These are phyloP conservation scores for Epizoanthus rinbou DNA, from an alignment of 92 coral and sea anemone species.

Conservation along the genomic window DNA sequence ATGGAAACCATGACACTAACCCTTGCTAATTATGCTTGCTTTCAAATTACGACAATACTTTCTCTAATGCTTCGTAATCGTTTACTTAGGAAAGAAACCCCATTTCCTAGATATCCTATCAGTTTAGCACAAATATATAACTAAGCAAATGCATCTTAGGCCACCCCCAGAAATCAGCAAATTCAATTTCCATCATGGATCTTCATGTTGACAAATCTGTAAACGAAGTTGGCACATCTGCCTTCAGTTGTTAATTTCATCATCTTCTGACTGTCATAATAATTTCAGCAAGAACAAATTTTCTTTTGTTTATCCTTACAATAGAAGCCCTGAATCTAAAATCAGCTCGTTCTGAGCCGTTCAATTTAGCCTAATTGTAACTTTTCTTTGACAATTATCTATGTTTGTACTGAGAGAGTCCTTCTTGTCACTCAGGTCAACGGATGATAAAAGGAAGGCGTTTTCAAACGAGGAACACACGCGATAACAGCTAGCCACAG, in stretches of 20 bases:
- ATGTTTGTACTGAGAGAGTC: constrained; percentile 75
- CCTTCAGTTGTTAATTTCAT: constrained; percentile 90
- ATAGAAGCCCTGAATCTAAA: constrained; percentile 51
- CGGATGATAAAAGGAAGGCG: constrained; percentile 77
- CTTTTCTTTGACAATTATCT: constrained; percentile 93
- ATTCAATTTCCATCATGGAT: constrained; percentile 53
- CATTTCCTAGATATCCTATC: constrained; percentile 51
- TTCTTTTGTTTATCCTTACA: constrained; percentile 67
- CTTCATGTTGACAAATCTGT: constrained; percentile 81
- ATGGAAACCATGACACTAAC: constrained; percentile 17
- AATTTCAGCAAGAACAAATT: constrained; percentile 75
- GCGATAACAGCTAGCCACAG: constrained; percentile 66
- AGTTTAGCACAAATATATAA: constrained; percentile 46
- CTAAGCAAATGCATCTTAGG: constrained; percentile 47
- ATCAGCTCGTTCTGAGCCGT: constrained; percentile 52
- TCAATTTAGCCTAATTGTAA: constrained; percentile 85
- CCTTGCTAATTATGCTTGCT: constrained; percentile 22
- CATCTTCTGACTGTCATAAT: constrained; percentile 84
- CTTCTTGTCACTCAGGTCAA: constrained; percentile 72
- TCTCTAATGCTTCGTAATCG: constrained; percentile 47
- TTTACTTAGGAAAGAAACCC: constrained; percentile 45
- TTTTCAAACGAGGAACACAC: constrained; percentile 68
- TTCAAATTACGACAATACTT: constrained; percentile 43
- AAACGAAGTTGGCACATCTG: constrained; percentile 97
- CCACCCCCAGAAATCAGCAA: constrained; percentile 60